Percentiles rank a stretch among this genome's conserved stretches.
Conservation (phyloP, 1,140 invertebrate species). For the Papilio dardanus region DNA sequence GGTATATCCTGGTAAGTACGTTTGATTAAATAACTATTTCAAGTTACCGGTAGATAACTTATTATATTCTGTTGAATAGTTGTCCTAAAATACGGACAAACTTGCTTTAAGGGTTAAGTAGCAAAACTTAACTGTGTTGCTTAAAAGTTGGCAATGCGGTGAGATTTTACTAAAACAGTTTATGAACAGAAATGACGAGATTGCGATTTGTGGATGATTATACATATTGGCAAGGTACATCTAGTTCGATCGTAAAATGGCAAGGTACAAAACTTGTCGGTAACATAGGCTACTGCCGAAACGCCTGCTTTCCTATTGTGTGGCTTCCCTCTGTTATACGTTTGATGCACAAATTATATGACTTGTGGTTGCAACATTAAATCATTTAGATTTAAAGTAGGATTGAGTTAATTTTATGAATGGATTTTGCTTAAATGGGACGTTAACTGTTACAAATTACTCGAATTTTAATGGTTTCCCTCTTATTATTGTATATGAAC, state of each 20-base stretch:
- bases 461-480: neutral
- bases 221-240: neutral
- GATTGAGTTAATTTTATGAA: constrained; percentile 1
- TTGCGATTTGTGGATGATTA: no score
- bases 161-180: no score
- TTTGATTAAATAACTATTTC: no score
- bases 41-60: no score
- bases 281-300: neutral
- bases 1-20: no score
- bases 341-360: constrained; percentile 15
- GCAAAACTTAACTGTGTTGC: no score
- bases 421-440: neutral
- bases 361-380: constrained; percentile 17
- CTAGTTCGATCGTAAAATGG: neutral
- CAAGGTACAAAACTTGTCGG: neutral
- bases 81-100: no score
- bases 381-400: constrained; percentile 1
- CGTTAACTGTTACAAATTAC: constrained; percentile 13
- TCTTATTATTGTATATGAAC: neutral
- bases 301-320: constrained; percentile 26
- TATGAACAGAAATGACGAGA: no score
- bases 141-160: no score
- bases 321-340: constrained; percentile 27
- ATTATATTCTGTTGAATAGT: no score
- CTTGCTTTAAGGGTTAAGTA: no score